A percentile compares a stretch with the other conserved stretches of the same genome.
These are phyloP conservation scores for Nilaparvata lugens DNA, from an alignment of 1,140 invertebrate species.

Conservation along the genomic window DNA sequence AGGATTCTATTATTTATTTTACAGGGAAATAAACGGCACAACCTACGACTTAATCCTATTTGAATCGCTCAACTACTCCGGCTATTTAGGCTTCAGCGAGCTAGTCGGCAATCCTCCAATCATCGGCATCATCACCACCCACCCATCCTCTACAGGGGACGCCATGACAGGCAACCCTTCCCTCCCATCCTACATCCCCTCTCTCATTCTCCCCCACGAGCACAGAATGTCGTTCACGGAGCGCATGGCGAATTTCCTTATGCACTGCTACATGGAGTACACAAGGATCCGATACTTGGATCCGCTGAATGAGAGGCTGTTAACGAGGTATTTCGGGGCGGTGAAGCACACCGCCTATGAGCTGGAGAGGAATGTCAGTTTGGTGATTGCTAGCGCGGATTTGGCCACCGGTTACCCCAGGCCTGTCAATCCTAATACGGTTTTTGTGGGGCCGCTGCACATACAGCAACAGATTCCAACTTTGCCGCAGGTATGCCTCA, in stretches of 20 bases:
- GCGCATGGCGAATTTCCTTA: too few species aligned
- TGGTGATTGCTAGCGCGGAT: conserved; percentile 23
- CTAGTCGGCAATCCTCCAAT: too few species aligned
- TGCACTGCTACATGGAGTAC: too few species aligned
- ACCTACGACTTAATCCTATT: not conserved
- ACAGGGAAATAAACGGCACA: not conserved
- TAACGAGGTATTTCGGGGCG: not conserved
- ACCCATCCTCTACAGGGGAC: too few species aligned
- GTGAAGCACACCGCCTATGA: conserved; percentile 8
- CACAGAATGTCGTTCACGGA: too few species aligned
- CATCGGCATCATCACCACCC: too few species aligned
- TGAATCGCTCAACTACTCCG: not conserved
- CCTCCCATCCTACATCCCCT: not conserved
- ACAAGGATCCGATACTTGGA: not conserved
- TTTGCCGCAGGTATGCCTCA: too few species aligned
- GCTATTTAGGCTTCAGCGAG: not conserved
- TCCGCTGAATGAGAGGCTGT: not conserved
- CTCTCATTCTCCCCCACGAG: not conserved
- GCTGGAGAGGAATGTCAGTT: conserved; percentile 19
- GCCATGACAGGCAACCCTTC: not conserved
- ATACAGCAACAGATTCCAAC: not conserved
- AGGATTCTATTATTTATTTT: too few species aligned
- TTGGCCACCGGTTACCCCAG: conserved; percentile 17
- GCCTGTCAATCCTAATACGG: conserved; percentile 24
- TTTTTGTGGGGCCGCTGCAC: conserved; percentile 36